These are phyloP conservation scores for Drosophila multiciliata DNA, from an alignment of 2,888 invertebrate species.

Conservation along the genomic window DNA sequence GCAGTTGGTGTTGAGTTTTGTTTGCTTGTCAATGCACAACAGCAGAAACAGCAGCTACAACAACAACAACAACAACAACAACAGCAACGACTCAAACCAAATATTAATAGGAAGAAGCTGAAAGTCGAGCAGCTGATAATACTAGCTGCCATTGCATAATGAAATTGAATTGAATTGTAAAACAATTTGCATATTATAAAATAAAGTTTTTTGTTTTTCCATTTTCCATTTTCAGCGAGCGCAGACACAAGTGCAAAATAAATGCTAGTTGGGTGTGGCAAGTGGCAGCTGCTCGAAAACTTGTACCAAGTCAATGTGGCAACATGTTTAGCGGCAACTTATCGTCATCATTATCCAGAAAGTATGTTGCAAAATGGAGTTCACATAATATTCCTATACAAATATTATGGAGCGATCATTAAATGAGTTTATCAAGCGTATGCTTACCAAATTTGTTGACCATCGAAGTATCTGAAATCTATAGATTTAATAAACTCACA, in stretches of 20 bases:
- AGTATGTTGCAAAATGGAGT: too few species aligned
- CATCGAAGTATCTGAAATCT: neutral
- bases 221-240: neutral
- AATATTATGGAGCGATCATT: neutral
- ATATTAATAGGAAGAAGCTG: constrained; percentile 21
- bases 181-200: constrained; percentile 72
- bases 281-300: constrained; percentile 11
- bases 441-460: neutral
- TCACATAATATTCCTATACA: neutral
- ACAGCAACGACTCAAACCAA: constrained; percentile 10
- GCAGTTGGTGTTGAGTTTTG: constrained; percentile 47
- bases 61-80: neutral
- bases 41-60: neutral
- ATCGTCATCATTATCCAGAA: neutral
- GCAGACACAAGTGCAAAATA: constrained; percentile 1
- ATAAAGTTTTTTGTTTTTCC: constrained; percentile 56
- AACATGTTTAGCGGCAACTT: neutral
- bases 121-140: constrained; percentile 52
- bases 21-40: constrained; percentile 50
- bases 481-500: neutral
- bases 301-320: neutral
- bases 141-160: constrained; percentile 55
- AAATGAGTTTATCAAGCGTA: neutral
- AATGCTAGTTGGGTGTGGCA: constrained; percentile 2
- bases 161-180: constrained; percentile 69